Evolutionary conservation across 2,888 invertebrate genomes (phyloP), one percentile per base, ranked within the genome.

Genomic region (Pandemis corylana): DNA sequence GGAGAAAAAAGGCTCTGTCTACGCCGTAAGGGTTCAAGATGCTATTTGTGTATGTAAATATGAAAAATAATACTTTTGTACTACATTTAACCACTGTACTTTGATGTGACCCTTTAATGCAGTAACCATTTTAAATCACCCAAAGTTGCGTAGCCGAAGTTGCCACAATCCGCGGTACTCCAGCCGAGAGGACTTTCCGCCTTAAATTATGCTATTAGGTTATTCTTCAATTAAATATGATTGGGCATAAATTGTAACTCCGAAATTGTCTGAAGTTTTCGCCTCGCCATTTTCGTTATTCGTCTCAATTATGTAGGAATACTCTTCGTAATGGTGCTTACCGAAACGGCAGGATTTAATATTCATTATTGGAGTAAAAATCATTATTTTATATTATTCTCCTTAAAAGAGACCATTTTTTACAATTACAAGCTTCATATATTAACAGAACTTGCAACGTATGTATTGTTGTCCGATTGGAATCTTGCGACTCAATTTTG

Each of bases 221-320:
- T 66, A 61, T 28, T 42, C 66, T 61, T 15, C 51, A 49, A 61
- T 51, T 67, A 67, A 64, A 68, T 49, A 69, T 7, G 64, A 69
- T 61, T 61, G 61, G 49, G 36, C 36, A 41, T 53, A 66, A 66
- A 73, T 68, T 73, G 44, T 56, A 15, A 56, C 63, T 68, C 36
- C 20, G 63, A 64, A 63, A 63, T 68, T 41, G 56, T 13, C 36
- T 28, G 44, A 68, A 46, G 28, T 63, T 68, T 72, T 63, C 15
- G 13, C 56, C 41, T 53, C 46, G 36, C 36, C 9, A 56, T 73
- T 73, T 59, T 49, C 73, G 68, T 68, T 68, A 73, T 73, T 68
- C 64, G 68, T 64, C 64, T 73, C 56, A 73, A 68, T 72, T 72
- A 72, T 46, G 56, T 63, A 56, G 36, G 53, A 72, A 72, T 63